Evolutionary conservation across 2,797 vertebrate genomes (phyloP).

Genomic region (Poecilia wingei): DNA sequence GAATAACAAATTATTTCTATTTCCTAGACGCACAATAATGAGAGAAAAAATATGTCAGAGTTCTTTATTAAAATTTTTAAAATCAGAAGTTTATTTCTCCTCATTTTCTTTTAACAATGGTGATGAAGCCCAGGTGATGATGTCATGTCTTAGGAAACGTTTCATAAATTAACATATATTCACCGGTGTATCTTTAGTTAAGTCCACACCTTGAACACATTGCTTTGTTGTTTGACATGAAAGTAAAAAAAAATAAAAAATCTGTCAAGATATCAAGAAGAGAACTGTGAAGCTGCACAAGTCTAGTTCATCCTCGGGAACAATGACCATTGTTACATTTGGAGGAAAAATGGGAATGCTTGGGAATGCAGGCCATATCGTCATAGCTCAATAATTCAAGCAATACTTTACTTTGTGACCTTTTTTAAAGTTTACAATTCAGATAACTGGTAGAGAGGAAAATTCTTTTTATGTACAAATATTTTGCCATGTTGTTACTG

Average conservation of each 20-base stretch:
- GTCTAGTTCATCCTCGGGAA: neutral
- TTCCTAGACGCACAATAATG: neutral
- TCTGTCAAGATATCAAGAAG: neutral
- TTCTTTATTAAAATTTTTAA: neutral
- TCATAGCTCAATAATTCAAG: neutral
- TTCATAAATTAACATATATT: neutral
- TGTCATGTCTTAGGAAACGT: neutral
- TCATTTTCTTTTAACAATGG: neutral
- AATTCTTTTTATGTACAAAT: neutral
- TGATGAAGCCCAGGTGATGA: neutral
- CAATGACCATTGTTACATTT: neutral
- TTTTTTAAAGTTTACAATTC: neutral
- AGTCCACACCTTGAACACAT: neutral
- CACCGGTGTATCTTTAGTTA: neutral
- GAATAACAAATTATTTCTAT: neutral
- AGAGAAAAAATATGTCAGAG: neutral
- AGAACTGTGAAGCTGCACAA: too few relatives aligned
- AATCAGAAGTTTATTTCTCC: neutral
- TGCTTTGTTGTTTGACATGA: neutral
- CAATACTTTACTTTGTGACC: neutral
- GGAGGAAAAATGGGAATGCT: neutral
- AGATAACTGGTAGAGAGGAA: neutral
- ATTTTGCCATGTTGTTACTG: slow-evolving; percentile 1
- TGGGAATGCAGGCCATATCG: neutral
- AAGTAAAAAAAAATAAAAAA: neutral